phyloP scores from a whole-genome alignment of 2,888 invertebrate genomes.

The Nudaria mundana region DNA sequence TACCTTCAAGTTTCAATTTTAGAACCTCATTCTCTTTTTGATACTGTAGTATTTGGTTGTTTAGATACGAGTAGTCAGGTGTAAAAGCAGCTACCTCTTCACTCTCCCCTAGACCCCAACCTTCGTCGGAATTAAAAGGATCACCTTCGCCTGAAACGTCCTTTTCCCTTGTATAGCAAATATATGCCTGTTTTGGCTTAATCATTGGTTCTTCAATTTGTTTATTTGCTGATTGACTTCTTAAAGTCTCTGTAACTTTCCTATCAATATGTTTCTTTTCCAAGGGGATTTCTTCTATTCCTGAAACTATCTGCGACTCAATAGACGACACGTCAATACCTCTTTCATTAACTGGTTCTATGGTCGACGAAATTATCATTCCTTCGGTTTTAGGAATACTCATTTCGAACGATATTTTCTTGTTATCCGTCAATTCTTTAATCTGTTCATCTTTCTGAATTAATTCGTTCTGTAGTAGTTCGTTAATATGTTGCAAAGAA shows the following conservation, averaged over 20 bases:
- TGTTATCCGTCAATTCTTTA: constrained; percentile 59
- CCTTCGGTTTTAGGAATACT: constrained; percentile 77
- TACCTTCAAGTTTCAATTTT: constrained; percentile 82
- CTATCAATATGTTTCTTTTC: constrained; percentile 34
- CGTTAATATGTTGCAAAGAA: constrained; percentile 44
- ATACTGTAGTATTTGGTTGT: constrained; percentile 81
- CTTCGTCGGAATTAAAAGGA: constrained; percentile 72
- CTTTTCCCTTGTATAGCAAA: constrained; percentile 64
- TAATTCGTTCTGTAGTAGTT: constrained; percentile 44
- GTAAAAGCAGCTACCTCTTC: constrained; percentile 53
- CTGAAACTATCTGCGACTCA: constrained; percentile 69
- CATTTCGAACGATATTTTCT: constrained; percentile 70
- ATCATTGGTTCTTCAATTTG: constrained; percentile 60
- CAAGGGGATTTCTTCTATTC: constrained; percentile 28
- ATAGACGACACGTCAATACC: constrained; percentile 50
- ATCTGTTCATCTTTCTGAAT: constrained; percentile 59
- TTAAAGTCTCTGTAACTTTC: constrained; percentile 41
- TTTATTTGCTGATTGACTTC: constrained; percentile 33
- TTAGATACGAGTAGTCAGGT: constrained; percentile 77
- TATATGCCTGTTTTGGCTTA: constrained; percentile 77
- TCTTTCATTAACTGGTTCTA: constrained; percentile 56
- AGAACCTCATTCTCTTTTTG: constrained; percentile 80
- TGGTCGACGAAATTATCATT: constrained; percentile 71
- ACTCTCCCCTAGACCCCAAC: constrained; percentile 64
- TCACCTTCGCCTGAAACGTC: constrained; percentile 43